Evolutionary conservation across 1,140 invertebrate species (phyloP).

Genomic region (Pseudomyrmex sp.): DNA sequence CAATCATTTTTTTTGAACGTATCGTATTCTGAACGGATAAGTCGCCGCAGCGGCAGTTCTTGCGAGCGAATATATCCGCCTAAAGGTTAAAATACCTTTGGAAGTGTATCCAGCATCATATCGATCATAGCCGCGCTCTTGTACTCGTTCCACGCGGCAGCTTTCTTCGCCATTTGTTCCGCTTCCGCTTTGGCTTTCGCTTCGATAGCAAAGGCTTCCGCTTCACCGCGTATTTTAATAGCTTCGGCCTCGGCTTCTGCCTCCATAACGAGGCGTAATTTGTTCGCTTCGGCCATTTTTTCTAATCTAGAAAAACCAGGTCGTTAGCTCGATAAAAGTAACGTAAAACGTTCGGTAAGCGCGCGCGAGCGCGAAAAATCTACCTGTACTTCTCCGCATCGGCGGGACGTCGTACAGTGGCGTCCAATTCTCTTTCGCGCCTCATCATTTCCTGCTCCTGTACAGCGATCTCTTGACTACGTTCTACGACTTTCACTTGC

Average conservation of each 20-base stretch:
- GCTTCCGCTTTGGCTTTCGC: constrained; percentile 98
- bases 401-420: constrained; percentile 95
- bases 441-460: constrained; percentile 96
- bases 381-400: constrained; percentile 96
- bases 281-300: constrained; percentile 96
- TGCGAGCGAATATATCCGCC: too few relatives aligned
- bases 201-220: constrained; percentile 97
- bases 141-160: constrained; percentile 98
- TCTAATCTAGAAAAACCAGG: constrained; percentile 88
- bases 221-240: constrained; percentile 91
- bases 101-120: constrained; percentile 98
- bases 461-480: constrained; percentile 95
- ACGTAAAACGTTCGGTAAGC: background rate
- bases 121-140: constrained; percentile 98
- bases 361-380: too few relatives aligned
- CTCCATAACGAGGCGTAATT: constrained; percentile 93
- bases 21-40: too few relatives aligned
- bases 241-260: constrained; percentile 98
- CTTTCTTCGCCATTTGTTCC: constrained; percentile 98
- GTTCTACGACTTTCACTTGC: constrained; percentile 97
- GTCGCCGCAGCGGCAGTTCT: too few relatives aligned
- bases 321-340: background rate
- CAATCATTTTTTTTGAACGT: too few relatives aligned
- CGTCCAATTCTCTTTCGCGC: constrained; percentile 95
- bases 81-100: constrained; percentile 89